Evolutionary conservation across 2,888 invertebrate genomes (phyloP).

Genomic region (Rhagonycha fulva): DNA sequence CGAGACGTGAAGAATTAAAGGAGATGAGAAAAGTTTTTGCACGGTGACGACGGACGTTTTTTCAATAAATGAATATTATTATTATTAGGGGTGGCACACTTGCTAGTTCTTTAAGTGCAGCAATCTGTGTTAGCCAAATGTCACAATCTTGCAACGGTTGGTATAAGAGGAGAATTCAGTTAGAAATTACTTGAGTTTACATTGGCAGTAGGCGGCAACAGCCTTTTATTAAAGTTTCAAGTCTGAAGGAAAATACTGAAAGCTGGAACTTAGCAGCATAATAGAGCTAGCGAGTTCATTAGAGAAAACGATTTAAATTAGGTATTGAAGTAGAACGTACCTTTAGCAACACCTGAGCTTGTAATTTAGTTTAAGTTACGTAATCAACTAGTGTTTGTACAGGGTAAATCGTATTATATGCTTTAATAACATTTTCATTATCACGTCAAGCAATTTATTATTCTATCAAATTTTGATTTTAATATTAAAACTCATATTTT

Average conservation of each 20-base stretch:
- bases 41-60: neutral
- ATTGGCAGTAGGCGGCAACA: conserved; percentile 9
- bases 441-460: neutral
- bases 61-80: neutral
- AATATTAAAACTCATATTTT: neutral
- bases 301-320: conserved; percentile 30
- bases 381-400: conserved; percentile 15
- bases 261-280: conserved; percentile 20
- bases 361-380: conserved; percentile 28
- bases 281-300: conserved; percentile 26
- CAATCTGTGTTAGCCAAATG: conserved; percentile 13
- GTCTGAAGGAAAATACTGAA: conserved; percentile 18
- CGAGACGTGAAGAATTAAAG: neutral
- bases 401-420: neutral
- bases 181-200: conserved; percentile 15
- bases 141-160: conserved; percentile 7
- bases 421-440: neutral
- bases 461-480: neutral
- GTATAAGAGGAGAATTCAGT: conserved; percentile 5
- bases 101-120: neutral
- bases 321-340: conserved; percentile 22
- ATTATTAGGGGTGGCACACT: neutral
- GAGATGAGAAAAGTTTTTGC: neutral
- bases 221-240: conserved; percentile 23
- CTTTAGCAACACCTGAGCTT: conserved; percentile 27